Evolutionary conservation across 2,113 vertebrate species (phyloP).

Genomic region (Sorex araneus): DNA sequence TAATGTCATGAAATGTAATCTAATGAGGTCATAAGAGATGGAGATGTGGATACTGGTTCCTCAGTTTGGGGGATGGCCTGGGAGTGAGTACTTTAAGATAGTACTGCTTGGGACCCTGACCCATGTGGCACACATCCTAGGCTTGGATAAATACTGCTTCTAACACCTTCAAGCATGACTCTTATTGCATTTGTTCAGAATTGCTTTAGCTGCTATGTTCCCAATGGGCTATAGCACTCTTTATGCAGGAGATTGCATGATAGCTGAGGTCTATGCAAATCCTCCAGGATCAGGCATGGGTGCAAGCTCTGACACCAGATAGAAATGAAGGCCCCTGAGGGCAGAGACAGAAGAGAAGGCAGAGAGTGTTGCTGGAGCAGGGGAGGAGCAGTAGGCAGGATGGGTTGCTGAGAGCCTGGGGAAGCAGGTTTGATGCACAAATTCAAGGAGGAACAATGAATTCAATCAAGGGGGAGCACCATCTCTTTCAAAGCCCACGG

Average conservation of each 20-base stretch:
- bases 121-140: no score
- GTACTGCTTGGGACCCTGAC: no score
- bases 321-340: not conserved
- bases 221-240: not conserved
- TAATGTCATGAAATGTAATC: slow-evolving; percentile 11
- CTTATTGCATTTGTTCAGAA: not conserved
- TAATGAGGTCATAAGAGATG: not conserved
- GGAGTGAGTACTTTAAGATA: not conserved
- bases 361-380: not conserved
- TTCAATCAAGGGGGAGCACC: not conserved
- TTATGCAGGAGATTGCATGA: no score
- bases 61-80: not conserved
- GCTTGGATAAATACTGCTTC: not conserved
- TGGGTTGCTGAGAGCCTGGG: not conserved
- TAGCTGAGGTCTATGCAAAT: not conserved
- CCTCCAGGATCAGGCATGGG: not conserved
- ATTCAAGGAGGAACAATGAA: not conserved
- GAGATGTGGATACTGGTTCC: not conserved
- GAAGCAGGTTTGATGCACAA: not conserved
- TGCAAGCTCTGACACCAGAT: not conserved
- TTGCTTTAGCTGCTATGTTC: no score
- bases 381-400: not conserved
- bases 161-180: not conserved
- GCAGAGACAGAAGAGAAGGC: not conserved
- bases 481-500: not conserved